Evolutionary conservation across 2,113 vertebrate species (phyloP).

Genomic region (Steatornis caripensis): DNA sequence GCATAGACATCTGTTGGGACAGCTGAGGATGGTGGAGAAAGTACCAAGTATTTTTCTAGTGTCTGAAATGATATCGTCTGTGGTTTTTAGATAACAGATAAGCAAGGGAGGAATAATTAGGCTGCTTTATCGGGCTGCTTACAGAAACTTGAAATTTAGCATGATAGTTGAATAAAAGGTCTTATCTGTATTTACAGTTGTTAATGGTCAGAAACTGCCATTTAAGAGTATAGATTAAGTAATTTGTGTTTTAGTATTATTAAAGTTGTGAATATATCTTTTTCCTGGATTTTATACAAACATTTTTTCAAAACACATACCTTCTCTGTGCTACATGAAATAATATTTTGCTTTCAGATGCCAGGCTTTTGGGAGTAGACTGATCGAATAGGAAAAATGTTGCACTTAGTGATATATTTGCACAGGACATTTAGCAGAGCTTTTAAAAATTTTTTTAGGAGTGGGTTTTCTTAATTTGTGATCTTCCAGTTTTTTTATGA

Average conservation of each 20-base stretch:
- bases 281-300: background rate
- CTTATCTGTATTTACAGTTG: background rate
- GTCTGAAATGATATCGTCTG: background rate
- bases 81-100: background rate
- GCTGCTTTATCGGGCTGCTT: constrained; percentile 10
- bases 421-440: background rate
- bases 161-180: background rate
- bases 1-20: background rate
- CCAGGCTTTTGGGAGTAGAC: background rate
- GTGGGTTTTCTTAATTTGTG: background rate
- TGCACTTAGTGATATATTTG: background rate
- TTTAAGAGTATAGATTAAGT: background rate
- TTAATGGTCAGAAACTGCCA: constrained; percentile 1
- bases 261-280: background rate
- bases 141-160: constrained; percentile 1
- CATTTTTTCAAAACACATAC: background rate
- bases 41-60: background rate
- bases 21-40: background rate
- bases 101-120: background rate
- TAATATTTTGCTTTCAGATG: background rate
- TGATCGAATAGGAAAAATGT: background rate
- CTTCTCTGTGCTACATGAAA: background rate
- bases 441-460: background rate
- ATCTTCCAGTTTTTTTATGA: background rate
- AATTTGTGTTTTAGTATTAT: background rate